Base-by-base conservation (phyloP, 2,888 invertebrate genomes). In the Linnaemya vulpina region DNA sequence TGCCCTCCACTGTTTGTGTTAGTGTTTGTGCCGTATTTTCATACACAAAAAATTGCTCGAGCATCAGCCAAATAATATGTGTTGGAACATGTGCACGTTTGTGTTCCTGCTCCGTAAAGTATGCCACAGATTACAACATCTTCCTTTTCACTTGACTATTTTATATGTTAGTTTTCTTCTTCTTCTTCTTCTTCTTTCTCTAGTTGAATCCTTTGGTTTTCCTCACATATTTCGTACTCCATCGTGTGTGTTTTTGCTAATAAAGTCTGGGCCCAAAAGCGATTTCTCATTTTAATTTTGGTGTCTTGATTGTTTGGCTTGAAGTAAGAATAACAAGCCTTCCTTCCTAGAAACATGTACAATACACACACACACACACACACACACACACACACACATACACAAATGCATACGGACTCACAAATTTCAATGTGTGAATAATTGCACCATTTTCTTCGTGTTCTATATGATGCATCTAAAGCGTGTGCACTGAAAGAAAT, bases 231-330 rank as follows among this genome's bases (percentile, higher is more conserved):
- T 20, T 17, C n/a, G 30, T 9, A 11, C n/a, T 62, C 20, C 9
- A 15, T 22, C 25, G 17, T 25, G 13, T 63, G 10, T 38, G 46
- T 43, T 22, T 67, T 46, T 30, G 30, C 17, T 58, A 60, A 74
- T 43, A 74, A 74, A 53, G 75, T 75, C 68, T 81, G 75, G 55
- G 22, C 55, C 49, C 76, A 58, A 70, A 71, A 70, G 63, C 17
- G 51, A 8, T 67, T 46, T 63, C 53, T 40, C 35, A 63, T 20
- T 60, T 46, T 46, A 3, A 20, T 65, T 55, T 63, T 35, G 11
- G 5, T 9, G 53, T 53, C 17, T 22, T 74, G 35, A 62, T 74
- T 75, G 46, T 82, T 40, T 58, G 30, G 40, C 17, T 20, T 43
- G 25, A 22, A 68, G 67, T 40, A 38, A 80, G 58, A 80, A 3